Percentiles rank a stretch among this genome's conserved stretches.
Conservation (phyloP, 2,113 vertebrate species). For the Octodon degus region DNA sequence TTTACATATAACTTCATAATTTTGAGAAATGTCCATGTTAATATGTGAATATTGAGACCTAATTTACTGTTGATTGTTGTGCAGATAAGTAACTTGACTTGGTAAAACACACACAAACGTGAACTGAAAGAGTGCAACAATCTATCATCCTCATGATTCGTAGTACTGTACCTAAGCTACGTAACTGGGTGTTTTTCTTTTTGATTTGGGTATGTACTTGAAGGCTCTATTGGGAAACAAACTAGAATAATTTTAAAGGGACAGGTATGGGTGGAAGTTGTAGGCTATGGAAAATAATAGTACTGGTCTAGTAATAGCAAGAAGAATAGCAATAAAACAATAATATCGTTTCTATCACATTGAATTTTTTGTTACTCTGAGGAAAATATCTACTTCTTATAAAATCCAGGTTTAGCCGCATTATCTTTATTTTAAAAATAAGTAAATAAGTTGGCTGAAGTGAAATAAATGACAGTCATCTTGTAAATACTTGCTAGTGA, state of each 20-base stretch:
- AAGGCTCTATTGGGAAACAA: background rate
- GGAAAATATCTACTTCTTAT: slow-evolving; percentile 17
- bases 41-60: background rate
- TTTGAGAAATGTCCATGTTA: background rate
- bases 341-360: too few species aligned
- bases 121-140: background rate
- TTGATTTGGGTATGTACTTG: background rate
- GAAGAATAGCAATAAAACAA: background rate
- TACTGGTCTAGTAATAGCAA: background rate
- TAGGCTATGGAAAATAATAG: background rate
- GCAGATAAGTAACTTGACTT: background rate
- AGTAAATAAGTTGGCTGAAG: background rate
- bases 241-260: background rate
- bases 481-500: background rate
- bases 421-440: background rate
- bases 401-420: background rate
- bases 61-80: background rate
- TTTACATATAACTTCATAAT: background rate
- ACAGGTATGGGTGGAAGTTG: background rate
- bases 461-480: background rate
- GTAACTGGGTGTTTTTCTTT: background rate
- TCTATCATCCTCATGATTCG: background rate
- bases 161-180: too few species aligned
- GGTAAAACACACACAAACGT: background rate
- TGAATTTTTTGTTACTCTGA: background rate